A percentile compares a stretch with the other conserved stretches of the same genome.
Evolutionary conservation across 2,113 vertebrate genomes (phyloP).

Genomic region (Melanerpes formicivorus): DNA sequence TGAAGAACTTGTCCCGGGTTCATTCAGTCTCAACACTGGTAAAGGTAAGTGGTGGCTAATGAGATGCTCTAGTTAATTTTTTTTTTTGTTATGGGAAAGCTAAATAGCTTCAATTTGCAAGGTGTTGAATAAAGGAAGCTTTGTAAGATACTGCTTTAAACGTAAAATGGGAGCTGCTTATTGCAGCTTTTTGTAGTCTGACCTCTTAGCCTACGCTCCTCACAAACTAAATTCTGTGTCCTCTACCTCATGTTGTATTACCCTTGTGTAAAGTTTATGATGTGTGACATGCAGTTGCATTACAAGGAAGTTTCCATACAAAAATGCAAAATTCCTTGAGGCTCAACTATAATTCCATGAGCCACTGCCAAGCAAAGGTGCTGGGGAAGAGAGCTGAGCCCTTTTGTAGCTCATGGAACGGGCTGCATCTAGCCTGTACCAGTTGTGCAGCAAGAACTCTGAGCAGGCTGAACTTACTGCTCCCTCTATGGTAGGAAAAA

Average conservation of each 20-base stretch:
- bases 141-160: neutral
- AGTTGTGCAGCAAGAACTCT: neutral
- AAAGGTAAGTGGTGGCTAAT: slow-evolving; percentile 75
- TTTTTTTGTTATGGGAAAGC: neutral
- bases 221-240: neutral
- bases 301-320: neutral
- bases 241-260: neutral
- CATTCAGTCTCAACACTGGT: slow-evolving; percentile 97
- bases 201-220: neutral
- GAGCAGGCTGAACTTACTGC: neutral
- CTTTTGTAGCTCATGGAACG: neutral
- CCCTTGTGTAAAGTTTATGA: neutral
- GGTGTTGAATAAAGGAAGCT: neutral
- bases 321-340: neutral
- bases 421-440: neutral
- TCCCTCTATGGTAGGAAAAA: neutral
- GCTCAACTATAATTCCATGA: neutral
- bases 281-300: neutral
- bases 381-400: neutral
- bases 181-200: neutral
- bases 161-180: neutral
- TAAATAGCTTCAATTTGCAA: neutral
- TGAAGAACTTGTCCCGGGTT: slow-evolving; percentile 89
- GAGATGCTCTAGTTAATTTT: neutral
- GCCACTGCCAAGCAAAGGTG: neutral